Percentiles rank a stretch among this genome's conserved stretches.
phyloP scores from a whole-genome alignment of 2,113 vertebrate species.

The Physeter macrocephalus region DNA sequence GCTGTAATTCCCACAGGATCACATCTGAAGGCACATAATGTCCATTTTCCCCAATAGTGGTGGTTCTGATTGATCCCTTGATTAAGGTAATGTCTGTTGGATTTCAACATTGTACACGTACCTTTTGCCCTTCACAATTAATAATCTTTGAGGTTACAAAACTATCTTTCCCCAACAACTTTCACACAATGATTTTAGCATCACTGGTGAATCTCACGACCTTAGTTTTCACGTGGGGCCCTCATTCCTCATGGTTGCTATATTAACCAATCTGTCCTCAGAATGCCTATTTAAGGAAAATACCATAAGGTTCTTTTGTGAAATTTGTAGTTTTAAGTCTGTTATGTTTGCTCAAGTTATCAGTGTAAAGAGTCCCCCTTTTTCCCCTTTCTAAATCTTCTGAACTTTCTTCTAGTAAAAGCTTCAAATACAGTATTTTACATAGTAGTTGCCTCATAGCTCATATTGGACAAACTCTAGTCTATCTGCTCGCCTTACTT shows the following conservation, averaged over 20 bases:
- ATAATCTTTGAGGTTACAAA: neutral
- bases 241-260: neutral
- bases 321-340: neutral
- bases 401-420: constrained; percentile 3
- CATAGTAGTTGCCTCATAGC: neutral
- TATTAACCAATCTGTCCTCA: neutral
- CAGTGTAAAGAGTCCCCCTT: neutral
- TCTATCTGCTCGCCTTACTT: neutral
- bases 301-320: neutral
- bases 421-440: neutral
- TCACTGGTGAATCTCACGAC: neutral
- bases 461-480: neutral
- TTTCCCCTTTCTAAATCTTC: neutral
- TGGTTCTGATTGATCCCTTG: neutral
- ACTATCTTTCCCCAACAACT: neutral
- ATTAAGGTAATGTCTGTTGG: neutral
- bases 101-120: neutral
- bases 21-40: neutral
- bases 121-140: neutral
- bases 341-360: neutral
- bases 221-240: neutral
- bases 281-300: neutral
- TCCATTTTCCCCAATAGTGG: neutral
- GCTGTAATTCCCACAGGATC: neutral
- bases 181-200: neutral